These are phyloP conservation scores for Rhinichthys osculus DNA, from an alignment of 2,797 vertebrate genomes.

Conservation along the genomic window DNA sequence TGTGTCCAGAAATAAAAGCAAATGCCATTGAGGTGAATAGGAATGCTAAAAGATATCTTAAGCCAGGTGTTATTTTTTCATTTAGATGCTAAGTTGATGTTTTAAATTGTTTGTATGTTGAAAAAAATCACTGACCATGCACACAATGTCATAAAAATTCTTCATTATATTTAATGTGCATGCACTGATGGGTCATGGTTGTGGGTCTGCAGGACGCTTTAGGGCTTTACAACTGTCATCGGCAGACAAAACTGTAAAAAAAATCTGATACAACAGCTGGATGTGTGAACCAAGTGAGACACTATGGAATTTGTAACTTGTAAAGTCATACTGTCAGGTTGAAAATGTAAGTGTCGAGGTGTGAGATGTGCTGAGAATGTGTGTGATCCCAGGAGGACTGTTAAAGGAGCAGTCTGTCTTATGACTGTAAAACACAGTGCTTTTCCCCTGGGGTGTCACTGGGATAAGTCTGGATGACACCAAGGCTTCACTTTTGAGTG, in stretches of 20 bases:
- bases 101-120: background rate
- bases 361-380: background rate
- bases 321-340: constrained; percentile 64
- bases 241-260: constrained; percentile 59
- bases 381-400: constrained; percentile 23
- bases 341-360: constrained; percentile 14
- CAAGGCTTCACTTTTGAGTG: constrained; percentile 16
- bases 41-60: background rate
- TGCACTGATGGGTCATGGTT: background rate
- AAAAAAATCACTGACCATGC: background rate
- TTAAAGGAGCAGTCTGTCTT: constrained; percentile 12
- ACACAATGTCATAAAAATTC: background rate
- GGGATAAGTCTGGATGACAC: constrained; percentile 6
- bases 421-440: constrained; percentile 27
- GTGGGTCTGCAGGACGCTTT: constrained; percentile 66
- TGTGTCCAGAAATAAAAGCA: background rate
- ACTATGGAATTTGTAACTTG: constrained; percentile 56
- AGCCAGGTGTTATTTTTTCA: background rate
- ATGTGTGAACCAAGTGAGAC: constrained; percentile 65
- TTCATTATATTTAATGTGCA: background rate
- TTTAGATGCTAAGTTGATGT: background rate
- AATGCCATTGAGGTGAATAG: background rate
- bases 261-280: constrained; percentile 58
- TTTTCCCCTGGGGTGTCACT: constrained; percentile 11
- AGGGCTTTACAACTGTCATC: constrained; percentile 75